phyloP scores from a whole-genome alignment of 2,113 vertebrate genomes.

The Sapayoa aenigma region DNA sequence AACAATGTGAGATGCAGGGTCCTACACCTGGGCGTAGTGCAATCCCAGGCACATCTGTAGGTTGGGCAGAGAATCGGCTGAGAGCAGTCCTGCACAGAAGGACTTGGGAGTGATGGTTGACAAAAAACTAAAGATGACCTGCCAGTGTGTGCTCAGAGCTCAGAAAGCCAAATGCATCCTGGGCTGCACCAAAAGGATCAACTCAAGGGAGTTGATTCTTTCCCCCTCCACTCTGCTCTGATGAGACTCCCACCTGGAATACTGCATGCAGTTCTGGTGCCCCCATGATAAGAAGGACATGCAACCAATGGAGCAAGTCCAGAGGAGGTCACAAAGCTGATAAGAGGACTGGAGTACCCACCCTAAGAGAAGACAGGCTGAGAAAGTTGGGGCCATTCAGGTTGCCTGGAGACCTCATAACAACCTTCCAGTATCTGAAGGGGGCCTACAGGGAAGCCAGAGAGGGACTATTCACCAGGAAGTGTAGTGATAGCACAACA shows the following conservation, averaged over 20 bases:
- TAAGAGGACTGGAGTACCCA: not conserved
- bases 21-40: not conserved
- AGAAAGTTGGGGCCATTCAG: not conserved
- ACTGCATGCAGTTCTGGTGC: not conserved
- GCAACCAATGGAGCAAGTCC: not conserved
- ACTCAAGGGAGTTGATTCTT: not conserved
- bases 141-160: not conserved
- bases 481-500: not conserved
- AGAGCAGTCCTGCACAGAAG: not conserved
- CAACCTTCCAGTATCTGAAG: not conserved
- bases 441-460: not conserved
- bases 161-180: not conserved
- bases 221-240: not conserved
- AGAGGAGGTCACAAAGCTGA: not conserved
- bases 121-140: not conserved
- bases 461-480: not conserved
- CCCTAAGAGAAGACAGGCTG: not conserved
- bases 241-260: not conserved
- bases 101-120: not conserved
- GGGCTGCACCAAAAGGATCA: not conserved
- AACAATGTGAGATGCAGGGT: not conserved
- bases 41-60: not conserved
- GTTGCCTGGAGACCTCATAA: not conserved
- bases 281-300: not conserved
- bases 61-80: not conserved